Evolutionary conservation across 2,888 invertebrate genomes (phyloP).

Genomic region (Nematopogon swammerdamellus): DNA sequence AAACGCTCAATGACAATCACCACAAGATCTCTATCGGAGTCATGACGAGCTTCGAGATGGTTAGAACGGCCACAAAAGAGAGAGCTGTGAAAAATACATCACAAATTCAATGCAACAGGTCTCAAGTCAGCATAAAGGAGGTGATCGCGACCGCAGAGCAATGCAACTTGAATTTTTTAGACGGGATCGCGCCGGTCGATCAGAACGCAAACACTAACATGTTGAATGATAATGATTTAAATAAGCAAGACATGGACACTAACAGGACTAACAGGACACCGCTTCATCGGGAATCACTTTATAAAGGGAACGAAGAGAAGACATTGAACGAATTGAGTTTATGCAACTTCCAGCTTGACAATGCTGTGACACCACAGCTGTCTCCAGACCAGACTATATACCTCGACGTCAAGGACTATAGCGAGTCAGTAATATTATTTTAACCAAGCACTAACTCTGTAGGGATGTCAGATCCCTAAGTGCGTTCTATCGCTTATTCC

Average conservation of each 20-base stretch:
- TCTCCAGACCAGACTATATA: conserved; percentile 46
- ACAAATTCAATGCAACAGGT: conserved; percentile 41
- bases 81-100: conserved; percentile 26
- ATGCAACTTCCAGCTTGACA: conserved; percentile 43
- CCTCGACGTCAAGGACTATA: conserved; percentile 45
- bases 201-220: conserved; percentile 11
- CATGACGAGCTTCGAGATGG: conserved; percentile 70
- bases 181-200: conserved; percentile 32
- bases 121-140: conserved; percentile 42
- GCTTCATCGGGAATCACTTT: neutral
- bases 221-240: neutral
- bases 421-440: conserved; percentile 36
- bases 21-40: conserved; percentile 67
- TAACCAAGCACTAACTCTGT: no score
- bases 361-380: conserved; percentile 41
- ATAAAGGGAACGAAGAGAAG: conserved; percentile 39
- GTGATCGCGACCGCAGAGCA: conserved; percentile 28
- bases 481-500: no score
- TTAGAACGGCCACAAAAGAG: conserved; percentile 43
- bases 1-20: conserved; percentile 29
- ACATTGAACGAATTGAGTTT: conserved; percentile 43
- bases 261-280: no score
- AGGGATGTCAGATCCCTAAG: no score
- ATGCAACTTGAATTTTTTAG: conserved; percentile 36
- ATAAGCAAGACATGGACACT: neutral